These are phyloP conservation scores for Meloidogyne hapla DNA, from an alignment of 1,140 invertebrate species.

Conservation along the genomic window DNA sequence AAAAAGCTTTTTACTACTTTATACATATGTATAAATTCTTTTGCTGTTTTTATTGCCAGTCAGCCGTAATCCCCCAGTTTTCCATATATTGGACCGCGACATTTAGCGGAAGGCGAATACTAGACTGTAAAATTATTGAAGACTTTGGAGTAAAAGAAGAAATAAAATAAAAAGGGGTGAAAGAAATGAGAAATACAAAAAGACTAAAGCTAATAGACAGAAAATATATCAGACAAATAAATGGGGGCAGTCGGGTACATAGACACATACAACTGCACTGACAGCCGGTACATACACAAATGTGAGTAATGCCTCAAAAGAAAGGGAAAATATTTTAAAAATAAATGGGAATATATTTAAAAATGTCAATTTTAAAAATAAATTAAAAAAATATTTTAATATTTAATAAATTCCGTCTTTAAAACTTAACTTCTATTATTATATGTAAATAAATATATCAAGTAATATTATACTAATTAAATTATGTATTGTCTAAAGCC, in stretches of 20 bases:
- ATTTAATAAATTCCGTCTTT: too few species aligned
- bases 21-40: background rate
- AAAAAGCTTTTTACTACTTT: background rate
- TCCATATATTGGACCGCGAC: slow-evolving; percentile 1
- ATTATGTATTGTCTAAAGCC: too few species aligned
- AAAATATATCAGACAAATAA: background rate
- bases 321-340: background rate
- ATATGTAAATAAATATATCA: too few species aligned
- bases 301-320: background rate
- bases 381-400: too few species aligned
- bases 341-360: background rate
- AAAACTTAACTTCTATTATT: too few species aligned
- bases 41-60: background rate
- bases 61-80: background rate
- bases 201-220: background rate
- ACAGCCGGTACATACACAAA: background rate
- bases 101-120: background rate
- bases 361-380: background rate
- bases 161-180: background rate
- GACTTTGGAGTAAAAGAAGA: background rate
- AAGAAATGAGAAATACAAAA: background rate
- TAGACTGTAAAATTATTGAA: slow-evolving; percentile 5
- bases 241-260: background rate
- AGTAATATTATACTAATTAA: too few species aligned
- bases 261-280: background rate